A percentile compares a stretch with the other conserved stretches of the same genome.
These are phyloP conservation scores for Ginglymostoma cirratum DNA, from an alignment of 2,113 vertebrate species.

Conservation along the genomic window DNA sequence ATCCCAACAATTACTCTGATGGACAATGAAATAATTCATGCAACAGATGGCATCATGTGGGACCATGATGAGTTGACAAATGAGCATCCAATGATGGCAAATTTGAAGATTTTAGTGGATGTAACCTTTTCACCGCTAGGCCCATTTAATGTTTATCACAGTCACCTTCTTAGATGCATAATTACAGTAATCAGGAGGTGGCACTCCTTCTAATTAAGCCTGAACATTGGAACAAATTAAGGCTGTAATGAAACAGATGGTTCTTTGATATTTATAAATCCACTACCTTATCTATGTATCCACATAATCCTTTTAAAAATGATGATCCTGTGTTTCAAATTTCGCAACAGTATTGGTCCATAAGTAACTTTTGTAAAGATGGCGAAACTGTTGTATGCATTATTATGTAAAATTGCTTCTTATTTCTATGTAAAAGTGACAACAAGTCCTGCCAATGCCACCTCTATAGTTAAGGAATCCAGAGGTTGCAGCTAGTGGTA, in stretches of 20 bases:
- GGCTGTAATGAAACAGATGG: background rate
- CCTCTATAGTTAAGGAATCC: too few species aligned
- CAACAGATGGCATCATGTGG: background rate
- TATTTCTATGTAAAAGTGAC: too few species aligned
- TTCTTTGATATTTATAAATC: background rate
- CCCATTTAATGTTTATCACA: background rate
- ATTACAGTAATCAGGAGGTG: background rate
- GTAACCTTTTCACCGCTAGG: background rate
- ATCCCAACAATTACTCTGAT: background rate
- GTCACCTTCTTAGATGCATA: background rate
- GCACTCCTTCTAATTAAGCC: background rate
- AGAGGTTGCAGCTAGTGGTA: too few species aligned
- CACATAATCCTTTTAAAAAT: background rate
- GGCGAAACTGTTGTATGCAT: background rate
- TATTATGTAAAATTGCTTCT: too few species aligned
- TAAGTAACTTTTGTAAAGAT: background rate
- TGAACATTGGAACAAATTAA: background rate
- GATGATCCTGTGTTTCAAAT: background rate
- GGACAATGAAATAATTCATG: background rate
- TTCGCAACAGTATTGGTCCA: background rate
- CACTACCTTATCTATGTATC: background rate
- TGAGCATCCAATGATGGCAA: background rate
- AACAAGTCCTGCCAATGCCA: too few species aligned
- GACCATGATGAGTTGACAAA: background rate
- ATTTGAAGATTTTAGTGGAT: background rate